These are phyloP conservation scores for Cephalophus harveyi DNA, from an alignment of 2,113 vertebrate species.

Conservation along the genomic window DNA sequence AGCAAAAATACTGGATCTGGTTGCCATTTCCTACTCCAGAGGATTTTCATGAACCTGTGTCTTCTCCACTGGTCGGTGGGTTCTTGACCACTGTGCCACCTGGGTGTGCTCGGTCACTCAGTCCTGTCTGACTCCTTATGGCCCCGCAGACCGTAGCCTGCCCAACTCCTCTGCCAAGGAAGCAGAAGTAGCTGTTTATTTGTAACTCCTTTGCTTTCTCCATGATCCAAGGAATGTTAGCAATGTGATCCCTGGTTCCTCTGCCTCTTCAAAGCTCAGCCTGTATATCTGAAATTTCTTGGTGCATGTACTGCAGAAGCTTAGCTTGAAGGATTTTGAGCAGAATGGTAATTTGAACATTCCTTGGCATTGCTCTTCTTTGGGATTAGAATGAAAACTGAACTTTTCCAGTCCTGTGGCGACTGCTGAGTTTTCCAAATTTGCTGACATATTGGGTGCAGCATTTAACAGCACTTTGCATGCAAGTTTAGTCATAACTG, in stretches of 20 bases:
- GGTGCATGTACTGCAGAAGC: not conserved
- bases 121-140: not conserved
- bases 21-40: not conserved
- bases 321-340: not conserved
- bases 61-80: not conserved
- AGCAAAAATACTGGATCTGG: not conserved
- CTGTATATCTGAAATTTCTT: not conserved
- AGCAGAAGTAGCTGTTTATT: not conserved
- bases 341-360: not conserved
- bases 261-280: not conserved
- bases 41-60: not conserved
- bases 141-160: not conserved
- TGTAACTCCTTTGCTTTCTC: not conserved
- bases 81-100: not conserved
- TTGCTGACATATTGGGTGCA: not conserved
- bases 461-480: not conserved
- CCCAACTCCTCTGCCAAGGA: not conserved
- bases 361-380: not conserved
- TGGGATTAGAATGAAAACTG: not conserved
- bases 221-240: not conserved
- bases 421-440: not conserved
- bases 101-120: not conserved
- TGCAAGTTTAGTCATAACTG: fast-evolving
- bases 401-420: not conserved
- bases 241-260: not conserved